Evolutionary conservation across 2,113 vertebrate genomes (phyloP), one percentile per base, ranked within the genome.

Genomic region (Piprites chloris): DNA sequence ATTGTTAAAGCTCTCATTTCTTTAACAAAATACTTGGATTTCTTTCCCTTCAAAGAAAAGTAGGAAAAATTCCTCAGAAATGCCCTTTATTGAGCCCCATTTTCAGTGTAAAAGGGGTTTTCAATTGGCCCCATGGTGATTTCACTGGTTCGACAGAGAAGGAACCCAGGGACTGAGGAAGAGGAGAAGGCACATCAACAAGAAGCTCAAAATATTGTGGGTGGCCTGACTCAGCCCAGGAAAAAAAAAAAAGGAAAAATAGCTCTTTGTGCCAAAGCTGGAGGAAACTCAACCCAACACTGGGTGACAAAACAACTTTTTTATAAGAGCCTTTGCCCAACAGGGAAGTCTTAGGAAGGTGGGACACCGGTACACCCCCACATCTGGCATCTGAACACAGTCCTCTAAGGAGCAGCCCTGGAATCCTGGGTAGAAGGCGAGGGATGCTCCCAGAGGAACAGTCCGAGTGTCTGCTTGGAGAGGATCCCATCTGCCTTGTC

Each of bases 91-190:
- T 53, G 61, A 85, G 35, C 30, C 44, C 56, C 1, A 0, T 23
- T 89, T 75, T 37, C n/a, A 12, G 55, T 32, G 9, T 49, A n/a
- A 49, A 41, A 56, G 27, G 15, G 26, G 35, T 37, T 87, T 55
- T 39, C 23, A 53, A 2, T 6, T 50, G 20, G 18, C 3, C 12
- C 7, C 35, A 14, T 0, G 1, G n/a, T 1, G 0, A 22, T 75
- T 56, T 72, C 37, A 39, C 18, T 46, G 37, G 5, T 66, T 85
- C 30, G 14, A 26, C 4, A 41, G 8, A 8, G 41, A 69, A 79
- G 1, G 1, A 71, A 47, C 49, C 11, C 49, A 61, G 23, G 28
- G 50, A 80, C 28, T 0, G 6, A 55, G 24, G 41, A 35, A 88
- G 27, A 77, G 35, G 22, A 77, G 49, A 92, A 41, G 12, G n/a